These are phyloP conservation scores for Lindbergichthys nudifrons DNA, from an alignment of 2,797 vertebrate species.

Conservation along the genomic window DNA sequence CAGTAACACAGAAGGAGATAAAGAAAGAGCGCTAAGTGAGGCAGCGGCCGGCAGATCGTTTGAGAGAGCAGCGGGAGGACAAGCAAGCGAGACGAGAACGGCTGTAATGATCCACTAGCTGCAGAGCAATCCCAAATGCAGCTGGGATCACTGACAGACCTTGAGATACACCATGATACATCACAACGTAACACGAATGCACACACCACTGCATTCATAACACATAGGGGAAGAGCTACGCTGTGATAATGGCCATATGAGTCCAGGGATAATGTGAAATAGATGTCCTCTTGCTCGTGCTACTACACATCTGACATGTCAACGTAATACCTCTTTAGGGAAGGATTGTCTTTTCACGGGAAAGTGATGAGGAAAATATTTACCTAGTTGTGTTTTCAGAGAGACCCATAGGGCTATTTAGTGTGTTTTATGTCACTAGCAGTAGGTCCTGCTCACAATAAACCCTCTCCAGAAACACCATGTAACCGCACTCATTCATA, in stretches of 20 bases:
- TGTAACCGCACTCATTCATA: constrained; percentile 71
- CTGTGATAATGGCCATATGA: constrained; percentile 20
- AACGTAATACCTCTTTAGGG: constrained; percentile 18
- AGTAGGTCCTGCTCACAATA: constrained; percentile 33
- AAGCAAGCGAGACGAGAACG: constrained; percentile 25
- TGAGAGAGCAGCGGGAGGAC: constrained; percentile 54
- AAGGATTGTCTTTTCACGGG: constrained; percentile 27
- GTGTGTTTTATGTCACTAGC: constrained; percentile 50
- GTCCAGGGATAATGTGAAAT: constrained; percentile 30
- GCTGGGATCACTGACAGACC: constrained; percentile 57
- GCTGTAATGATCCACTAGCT: constrained; percentile 59
- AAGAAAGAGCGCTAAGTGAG: constrained; percentile 38
- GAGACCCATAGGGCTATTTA: constrained; percentile 25
- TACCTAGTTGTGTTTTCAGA: constrained; percentile 43
- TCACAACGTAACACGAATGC: constrained; percentile 31
- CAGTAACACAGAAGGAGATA: constrained; percentile 42
- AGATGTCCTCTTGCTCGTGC: constrained; percentile 13
- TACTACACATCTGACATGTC: constrained; percentile 42
- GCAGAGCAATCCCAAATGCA: constrained; percentile 36
- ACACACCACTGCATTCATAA: constrained; percentile 7
- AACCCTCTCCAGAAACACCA: constrained; percentile 45
- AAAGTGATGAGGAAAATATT: constrained; percentile 54
- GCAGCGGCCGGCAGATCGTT: constrained; percentile 31
- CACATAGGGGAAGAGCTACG: constrained; percentile 13
- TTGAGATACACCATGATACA: constrained; percentile 28